phyloP scores from a whole-genome alignment of 2,797 vertebrate genomes.

The Argyrosomus regius region DNA sequence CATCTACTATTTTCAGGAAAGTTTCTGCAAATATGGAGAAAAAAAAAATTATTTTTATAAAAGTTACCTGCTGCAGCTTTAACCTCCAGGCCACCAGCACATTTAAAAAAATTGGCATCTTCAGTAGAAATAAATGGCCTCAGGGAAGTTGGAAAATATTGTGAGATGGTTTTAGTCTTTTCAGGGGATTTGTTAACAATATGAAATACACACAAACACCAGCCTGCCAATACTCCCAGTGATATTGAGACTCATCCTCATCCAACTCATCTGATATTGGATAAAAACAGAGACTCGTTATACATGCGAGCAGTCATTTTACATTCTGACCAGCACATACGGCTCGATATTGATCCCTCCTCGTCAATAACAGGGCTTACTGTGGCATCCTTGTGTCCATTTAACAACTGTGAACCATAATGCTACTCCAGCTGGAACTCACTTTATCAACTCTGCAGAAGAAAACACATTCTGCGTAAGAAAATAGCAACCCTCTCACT shows the following conservation, averaged over 20 bases:
- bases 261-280: neutral
- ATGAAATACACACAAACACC: neutral
- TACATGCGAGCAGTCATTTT: neutral
- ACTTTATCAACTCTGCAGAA: neutral
- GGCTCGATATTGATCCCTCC: constrained; percentile 8
- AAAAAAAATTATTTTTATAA: too few species aligned
- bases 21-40: too few species aligned
- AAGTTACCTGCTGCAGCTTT: neutral
- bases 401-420: constrained; percentile 12
- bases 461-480: neutral
- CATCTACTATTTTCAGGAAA: too few species aligned
- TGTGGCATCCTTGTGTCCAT: constrained; percentile 1
- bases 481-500: constrained; percentile 5
- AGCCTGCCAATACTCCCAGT: neutral
- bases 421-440: neutral
- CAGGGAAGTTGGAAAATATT: neutral
- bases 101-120: neutral
- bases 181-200: neutral
- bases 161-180: neutral
- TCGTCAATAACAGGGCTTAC: constrained; percentile 5
- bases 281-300: neutral
- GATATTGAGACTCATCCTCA: neutral
- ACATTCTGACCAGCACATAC: neutral
- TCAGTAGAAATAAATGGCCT: neutral
- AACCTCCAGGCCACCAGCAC: neutral